phyloP scores from a whole-genome alignment of 2,888 invertebrate species.

The Spodoptera exigua region DNA sequence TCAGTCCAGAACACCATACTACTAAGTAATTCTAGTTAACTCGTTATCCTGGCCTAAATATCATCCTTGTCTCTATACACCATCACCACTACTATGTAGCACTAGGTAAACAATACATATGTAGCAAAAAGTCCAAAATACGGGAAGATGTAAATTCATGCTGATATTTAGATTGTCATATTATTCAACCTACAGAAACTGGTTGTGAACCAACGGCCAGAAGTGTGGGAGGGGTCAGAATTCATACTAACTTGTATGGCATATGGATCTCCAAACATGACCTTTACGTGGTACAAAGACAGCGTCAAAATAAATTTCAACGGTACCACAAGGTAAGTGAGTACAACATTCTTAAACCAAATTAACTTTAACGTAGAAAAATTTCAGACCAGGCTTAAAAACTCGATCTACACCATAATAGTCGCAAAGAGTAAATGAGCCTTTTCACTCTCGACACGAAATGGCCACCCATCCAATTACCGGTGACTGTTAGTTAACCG shows the following conservation, averaged over 20 bases:
- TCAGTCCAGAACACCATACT: constrained; percentile 53
- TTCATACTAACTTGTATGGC: constrained; percentile 94
- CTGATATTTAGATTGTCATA: too few relatives aligned
- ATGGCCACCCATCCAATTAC: constrained; percentile 35
- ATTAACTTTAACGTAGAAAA: too few relatives aligned
- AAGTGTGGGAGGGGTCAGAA: constrained; percentile 92
- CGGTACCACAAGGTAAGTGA: constrained; percentile 91
- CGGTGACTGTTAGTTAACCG: constrained; percentile 34
- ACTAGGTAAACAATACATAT: too few relatives aligned
- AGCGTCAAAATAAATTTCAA: constrained; percentile 93
- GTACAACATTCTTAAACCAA: too few relatives aligned
- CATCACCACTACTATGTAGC: not conserved
- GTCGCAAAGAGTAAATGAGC: constrained; percentile 22
- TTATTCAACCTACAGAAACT: constrained; percentile 68
- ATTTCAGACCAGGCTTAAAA: not conserved
- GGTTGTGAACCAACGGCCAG: constrained; percentile 82
- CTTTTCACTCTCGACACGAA: constrained; percentile 13
- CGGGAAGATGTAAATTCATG: too few relatives aligned
- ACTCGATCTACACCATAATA: not conserved
- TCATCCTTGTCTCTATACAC: constrained; percentile 48
- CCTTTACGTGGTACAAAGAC: constrained; percentile 95
- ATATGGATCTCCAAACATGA: constrained; percentile 92
- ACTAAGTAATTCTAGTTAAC: constrained; percentile 60
- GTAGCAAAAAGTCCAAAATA: too few relatives aligned
- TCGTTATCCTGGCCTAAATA: constrained; percentile 69